phyloP scores from a whole-genome alignment of 1,140 invertebrate species.

The Temnothorax longispinosus region DNA sequence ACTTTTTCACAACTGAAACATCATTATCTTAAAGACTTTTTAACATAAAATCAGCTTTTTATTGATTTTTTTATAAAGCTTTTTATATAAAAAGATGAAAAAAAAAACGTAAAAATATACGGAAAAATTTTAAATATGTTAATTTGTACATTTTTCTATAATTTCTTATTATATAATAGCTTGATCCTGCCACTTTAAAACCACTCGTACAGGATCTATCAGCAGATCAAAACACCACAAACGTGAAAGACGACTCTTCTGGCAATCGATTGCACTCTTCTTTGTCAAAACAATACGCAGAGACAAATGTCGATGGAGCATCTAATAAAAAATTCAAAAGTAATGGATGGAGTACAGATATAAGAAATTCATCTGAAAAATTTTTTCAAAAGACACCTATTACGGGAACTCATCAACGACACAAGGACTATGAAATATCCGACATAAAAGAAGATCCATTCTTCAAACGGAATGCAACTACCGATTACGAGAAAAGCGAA shows the following conservation, averaged over 20 bases:
- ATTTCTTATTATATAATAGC: background rate
- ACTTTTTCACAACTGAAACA: background rate
- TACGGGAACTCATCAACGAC: background rate
- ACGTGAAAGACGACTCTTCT: background rate
- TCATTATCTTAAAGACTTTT: background rate
- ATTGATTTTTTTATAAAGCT: background rate
- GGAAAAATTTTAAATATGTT: background rate
- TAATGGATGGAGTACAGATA: conserved; percentile 18
- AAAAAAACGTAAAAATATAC: background rate
- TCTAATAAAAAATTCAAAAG: background rate
- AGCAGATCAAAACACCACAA: background rate
- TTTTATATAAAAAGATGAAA: background rate
- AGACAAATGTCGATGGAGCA: background rate
- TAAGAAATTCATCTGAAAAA: conserved; percentile 32
- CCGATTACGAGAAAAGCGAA: background rate
- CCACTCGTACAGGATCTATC: background rate
- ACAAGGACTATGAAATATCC: conserved; percentile 4
- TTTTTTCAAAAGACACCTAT: background rate
- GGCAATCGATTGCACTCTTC: background rate
- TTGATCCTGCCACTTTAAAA: background rate
- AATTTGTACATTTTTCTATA: background rate
- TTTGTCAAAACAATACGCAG: background rate
- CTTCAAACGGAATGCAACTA: background rate
- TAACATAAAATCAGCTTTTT: background rate
- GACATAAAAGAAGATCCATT: background rate